Evolutionary conservation across 2,113 vertebrate species (phyloP).

Genomic region (Dendropsophus ebraccatus): DNA sequence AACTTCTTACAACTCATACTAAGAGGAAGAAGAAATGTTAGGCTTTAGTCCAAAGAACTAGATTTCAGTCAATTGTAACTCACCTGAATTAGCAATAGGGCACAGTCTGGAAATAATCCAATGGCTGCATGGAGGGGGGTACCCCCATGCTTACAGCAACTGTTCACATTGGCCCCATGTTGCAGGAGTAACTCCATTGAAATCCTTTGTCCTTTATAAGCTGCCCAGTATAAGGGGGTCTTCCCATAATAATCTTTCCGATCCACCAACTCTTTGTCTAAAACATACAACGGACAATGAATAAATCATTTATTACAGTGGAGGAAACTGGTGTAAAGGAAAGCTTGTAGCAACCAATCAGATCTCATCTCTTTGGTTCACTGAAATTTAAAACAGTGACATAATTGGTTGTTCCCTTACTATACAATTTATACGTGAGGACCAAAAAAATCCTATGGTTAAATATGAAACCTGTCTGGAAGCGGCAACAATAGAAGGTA

Average conservation of each 20-base stretch:
- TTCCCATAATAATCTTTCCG: slow-evolving; percentile 67
- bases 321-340: not conserved
- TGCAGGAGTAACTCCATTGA: slow-evolving; percentile 64
- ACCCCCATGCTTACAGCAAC: slow-evolving; percentile 64
- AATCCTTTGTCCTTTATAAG: slow-evolving; percentile 65
- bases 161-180: slow-evolving; percentile 65
- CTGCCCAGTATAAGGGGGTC: slow-evolving; percentile 66
- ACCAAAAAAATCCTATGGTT: too few species aligned
- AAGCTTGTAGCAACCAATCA: too few species aligned
- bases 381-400: too few species aligned
- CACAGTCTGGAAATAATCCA: slow-evolving; percentile 67
- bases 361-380: too few species aligned
- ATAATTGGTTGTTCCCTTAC: too few species aligned
- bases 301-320: not conserved
- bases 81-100: slow-evolving; percentile 65
- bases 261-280: slow-evolving; percentile 64
- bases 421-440: too few species aligned
- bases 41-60: too few species aligned
- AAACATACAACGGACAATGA: not conserved
- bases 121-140: slow-evolving; percentile 64
- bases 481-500: too few species aligned
- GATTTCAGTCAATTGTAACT: too few species aligned
- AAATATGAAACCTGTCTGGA: too few species aligned
- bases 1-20: too few species aligned
- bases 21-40: too few species aligned